Conservation (phyloP, 2,797 vertebrate species). For the Enteromius fasciolatus region DNA sequence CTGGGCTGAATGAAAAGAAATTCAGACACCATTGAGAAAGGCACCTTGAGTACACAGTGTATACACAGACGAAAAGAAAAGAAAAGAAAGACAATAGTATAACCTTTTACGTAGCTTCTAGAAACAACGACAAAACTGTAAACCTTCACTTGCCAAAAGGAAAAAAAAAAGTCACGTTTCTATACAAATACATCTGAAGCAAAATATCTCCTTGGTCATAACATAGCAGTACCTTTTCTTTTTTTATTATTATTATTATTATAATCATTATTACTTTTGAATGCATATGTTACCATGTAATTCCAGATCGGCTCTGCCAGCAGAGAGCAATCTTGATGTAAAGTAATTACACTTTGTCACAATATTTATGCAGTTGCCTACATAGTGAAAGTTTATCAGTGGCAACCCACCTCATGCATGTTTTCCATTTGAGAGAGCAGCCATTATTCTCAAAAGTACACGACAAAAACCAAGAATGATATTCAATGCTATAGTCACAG, state of each 20-base stretch:
- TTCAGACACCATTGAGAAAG: slow-evolving; percentile 80
- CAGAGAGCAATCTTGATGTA: slow-evolving; percentile 90
- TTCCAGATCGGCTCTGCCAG: slow-evolving; percentile 92
- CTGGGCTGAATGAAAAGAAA: slow-evolving; percentile 70
- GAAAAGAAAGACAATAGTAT: slow-evolving; percentile 79
- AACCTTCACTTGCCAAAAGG: slow-evolving; percentile 94
- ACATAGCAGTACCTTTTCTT: slow-evolving; percentile 86
- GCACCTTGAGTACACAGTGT: slow-evolving; percentile 86
- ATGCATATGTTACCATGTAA: slow-evolving; percentile 84
- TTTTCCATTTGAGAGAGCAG: slow-evolving; percentile 71
- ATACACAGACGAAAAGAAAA: slow-evolving; percentile 73
- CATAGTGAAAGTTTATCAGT: slow-evolving; percentile 55
- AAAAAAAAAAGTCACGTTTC: slow-evolving; percentile 64
- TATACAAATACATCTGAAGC: slow-evolving; percentile 92
- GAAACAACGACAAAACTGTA: slow-evolving; percentile 96
- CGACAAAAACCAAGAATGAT: slow-evolving; percentile 61
- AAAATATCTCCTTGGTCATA: slow-evolving; percentile 96
- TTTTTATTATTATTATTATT: neutral
- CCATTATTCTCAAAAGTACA: slow-evolving; percentile 58
- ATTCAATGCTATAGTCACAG: slow-evolving; percentile 53
- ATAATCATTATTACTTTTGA: slow-evolving; percentile 74
- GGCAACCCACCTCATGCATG: slow-evolving; percentile 60
- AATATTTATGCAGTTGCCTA: slow-evolving; percentile 73
- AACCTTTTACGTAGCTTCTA: slow-evolving; percentile 90
- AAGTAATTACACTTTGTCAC: slow-evolving; percentile 84